These are phyloP conservation scores for Synanceia verrucosa DNA, from an alignment of 2,797 vertebrate species.

Conservation along the genomic window DNA sequence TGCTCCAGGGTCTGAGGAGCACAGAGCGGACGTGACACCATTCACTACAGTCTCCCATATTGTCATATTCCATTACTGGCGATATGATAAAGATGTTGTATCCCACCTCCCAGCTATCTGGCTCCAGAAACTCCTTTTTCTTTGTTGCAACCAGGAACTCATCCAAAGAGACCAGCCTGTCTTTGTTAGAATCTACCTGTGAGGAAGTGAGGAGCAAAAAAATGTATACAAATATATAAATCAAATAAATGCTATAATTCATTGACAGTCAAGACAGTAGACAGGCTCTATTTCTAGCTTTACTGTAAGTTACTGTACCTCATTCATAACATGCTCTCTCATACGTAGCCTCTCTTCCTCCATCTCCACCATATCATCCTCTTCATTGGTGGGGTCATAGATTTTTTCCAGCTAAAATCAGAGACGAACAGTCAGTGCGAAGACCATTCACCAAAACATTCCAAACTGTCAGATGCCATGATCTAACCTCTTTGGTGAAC, in stretches of 20 bases:
- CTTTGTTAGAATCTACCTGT: slow-evolving; percentile 93
- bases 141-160: slow-evolving; percentile 93
- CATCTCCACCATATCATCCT: slow-evolving; percentile 99
- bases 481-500: slow-evolving; percentile 95
- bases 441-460: neutral
- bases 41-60: neutral
- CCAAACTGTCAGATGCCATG: neutral
- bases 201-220: neutral
- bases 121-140: slow-evolving; percentile 96
- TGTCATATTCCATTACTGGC: neutral
- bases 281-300: neutral
- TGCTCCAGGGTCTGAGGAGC: slow-evolving; percentile 91
- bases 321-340: slow-evolving; percentile 98
- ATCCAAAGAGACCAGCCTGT: slow-evolving; percentile 91
- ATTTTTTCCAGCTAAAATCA: slow-evolving; percentile 92
- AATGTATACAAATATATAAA: neutral
- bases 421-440: slow-evolving; percentile 1
- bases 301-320: slow-evolving; percentile 81
- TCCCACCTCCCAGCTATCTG: slow-evolving; percentile 97
- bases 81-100: neutral
- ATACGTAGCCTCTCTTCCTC: slow-evolving; percentile 97
- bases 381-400: slow-evolving; percentile 95
- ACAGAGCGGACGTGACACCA: neutral
- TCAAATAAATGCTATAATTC: neutral
- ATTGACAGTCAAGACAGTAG: neutral